Conservation (phyloP, 2,797 vertebrate species). For the Decapterus maruadsi region DNA sequence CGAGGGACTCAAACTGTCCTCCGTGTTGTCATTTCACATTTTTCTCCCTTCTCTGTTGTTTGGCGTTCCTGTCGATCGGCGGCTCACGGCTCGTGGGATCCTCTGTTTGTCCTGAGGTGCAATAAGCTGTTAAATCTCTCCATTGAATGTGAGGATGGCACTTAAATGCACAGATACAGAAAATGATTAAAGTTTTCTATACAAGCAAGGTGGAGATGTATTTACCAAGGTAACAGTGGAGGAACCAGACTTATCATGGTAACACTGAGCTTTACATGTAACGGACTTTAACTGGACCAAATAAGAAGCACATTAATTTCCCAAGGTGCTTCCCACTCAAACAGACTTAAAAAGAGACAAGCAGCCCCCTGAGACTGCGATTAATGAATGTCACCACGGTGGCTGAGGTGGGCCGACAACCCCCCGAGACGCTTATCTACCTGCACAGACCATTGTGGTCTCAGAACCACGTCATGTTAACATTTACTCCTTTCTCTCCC, state of each 20-base stretch:
- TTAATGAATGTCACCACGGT: slow-evolving; percentile 63
- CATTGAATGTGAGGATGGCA: not conserved
- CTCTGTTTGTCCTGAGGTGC: not conserved
- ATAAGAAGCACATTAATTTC: slow-evolving; percentile 50
- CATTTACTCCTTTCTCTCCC: slow-evolving; percentile 51
- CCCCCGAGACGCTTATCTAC: slow-evolving; percentile 67
- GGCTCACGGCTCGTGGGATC: not conserved
- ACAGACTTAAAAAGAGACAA: slow-evolving; percentile 48
- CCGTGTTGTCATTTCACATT: not conserved
- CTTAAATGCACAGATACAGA: not conserved
- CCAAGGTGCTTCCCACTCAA: slow-evolving; percentile 39
- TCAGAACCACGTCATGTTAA: slow-evolving; percentile 50
- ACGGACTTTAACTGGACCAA: slow-evolving; percentile 20
- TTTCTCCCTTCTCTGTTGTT: slow-evolving; percentile 2
- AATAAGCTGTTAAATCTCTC: not conserved
- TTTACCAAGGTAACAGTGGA: not conserved
- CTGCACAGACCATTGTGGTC: slow-evolving; percentile 44
- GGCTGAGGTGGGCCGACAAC: slow-evolving; percentile 44
- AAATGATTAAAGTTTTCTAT: not conserved
- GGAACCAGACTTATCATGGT: not conserved
- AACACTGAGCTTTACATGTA: slow-evolving; percentile 20
- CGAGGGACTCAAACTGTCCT: not conserved
- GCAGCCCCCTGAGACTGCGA: slow-evolving; percentile 48
- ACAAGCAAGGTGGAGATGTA: not conserved
- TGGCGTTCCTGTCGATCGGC: not conserved